Evolutionary conservation across 2,797 vertebrate genomes (phyloP).

Genomic region (Morelia viridis): DNA sequence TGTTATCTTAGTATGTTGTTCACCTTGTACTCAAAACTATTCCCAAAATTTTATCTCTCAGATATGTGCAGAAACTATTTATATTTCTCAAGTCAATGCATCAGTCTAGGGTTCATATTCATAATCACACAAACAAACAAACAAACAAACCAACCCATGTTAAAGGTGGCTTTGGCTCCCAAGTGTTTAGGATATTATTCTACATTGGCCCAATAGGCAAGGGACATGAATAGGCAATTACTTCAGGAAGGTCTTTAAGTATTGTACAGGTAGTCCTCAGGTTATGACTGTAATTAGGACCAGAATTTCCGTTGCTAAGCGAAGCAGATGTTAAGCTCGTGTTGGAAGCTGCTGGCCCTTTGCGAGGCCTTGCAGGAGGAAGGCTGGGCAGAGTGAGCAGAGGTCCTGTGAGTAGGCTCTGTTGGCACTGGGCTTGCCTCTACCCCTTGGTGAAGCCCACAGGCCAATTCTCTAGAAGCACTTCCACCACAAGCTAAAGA

Average conservation of each 20-base stretch:
- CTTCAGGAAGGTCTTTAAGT: not conserved
- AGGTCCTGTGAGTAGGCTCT: not conserved
- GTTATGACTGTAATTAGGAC: not conserved
- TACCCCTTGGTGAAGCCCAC: not conserved
- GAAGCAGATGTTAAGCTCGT: not conserved
- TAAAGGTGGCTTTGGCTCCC: not conserved
- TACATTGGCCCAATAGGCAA: rapidly evolving
- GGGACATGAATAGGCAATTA: not conserved
- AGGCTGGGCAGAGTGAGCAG: not conserved
- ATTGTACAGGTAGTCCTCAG: not conserved
- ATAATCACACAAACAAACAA: not conserved
- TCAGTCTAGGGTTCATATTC: not conserved
- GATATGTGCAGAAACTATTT: not conserved
- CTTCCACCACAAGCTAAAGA: not conserved
- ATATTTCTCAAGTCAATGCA: not conserved
- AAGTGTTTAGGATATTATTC: not conserved
- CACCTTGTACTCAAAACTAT: not conserved
- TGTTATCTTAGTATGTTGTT: not conserved
- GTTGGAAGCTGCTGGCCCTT: not conserved
- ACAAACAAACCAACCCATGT: not conserved
- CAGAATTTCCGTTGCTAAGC: not conserved
- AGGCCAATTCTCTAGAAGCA: not conserved
- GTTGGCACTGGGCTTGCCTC: not conserved
- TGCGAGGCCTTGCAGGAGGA: not conserved
- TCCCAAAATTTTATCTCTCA: not conserved